phyloP scores from a whole-genome alignment of 2,888 invertebrate genomes.

The Saturnia japonica region DNA sequence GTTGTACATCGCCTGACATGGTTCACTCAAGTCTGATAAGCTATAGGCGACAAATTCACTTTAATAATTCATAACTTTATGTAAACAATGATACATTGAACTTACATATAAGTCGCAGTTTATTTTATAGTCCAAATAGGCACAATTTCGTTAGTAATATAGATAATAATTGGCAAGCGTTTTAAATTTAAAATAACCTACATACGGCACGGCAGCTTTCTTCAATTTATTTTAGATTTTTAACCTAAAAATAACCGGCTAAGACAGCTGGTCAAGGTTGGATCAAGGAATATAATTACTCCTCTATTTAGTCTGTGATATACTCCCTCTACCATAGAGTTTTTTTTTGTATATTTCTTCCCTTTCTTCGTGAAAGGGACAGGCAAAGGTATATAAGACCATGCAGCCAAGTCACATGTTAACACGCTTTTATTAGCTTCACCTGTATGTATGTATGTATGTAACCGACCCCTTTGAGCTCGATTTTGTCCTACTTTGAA shows the following conservation, averaged over 20 bases:
- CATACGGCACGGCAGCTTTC: constrained; percentile 67
- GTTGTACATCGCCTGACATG: constrained; percentile 94
- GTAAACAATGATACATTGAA: constrained; percentile 70
- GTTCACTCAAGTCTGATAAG: constrained; percentile 71
- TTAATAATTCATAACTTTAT: constrained; percentile 79
- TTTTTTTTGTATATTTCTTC: too few relatives aligned
- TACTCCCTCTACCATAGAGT: too few relatives aligned
- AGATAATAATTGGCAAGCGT: constrained; percentile 62
- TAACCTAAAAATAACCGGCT: constrained; percentile 81
- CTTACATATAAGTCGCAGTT: constrained; percentile 50
- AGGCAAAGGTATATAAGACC: too few relatives aligned
- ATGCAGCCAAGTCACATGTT: too few relatives aligned
- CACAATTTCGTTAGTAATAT: constrained; percentile 66
- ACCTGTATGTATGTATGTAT: too few relatives aligned
- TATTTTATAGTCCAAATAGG: constrained; percentile 66
- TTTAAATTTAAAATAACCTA: constrained; percentile 78
- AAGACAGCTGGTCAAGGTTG: constrained; percentile 67
- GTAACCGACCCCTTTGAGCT: too few relatives aligned
- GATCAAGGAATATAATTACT: too few relatives aligned
- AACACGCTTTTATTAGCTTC: too few relatives aligned
- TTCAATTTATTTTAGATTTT: constrained; percentile 79
- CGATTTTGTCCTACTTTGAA: too few relatives aligned
- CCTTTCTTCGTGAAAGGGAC: too few relatives aligned
- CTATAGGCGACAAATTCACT: constrained; percentile 62
- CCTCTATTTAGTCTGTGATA: too few relatives aligned